Percentiles rank a stretch among this genome's conserved stretches.
phyloP scores from a whole-genome alignment of 2,113 vertebrate genomes.

The Apeltes quadracus region DNA sequence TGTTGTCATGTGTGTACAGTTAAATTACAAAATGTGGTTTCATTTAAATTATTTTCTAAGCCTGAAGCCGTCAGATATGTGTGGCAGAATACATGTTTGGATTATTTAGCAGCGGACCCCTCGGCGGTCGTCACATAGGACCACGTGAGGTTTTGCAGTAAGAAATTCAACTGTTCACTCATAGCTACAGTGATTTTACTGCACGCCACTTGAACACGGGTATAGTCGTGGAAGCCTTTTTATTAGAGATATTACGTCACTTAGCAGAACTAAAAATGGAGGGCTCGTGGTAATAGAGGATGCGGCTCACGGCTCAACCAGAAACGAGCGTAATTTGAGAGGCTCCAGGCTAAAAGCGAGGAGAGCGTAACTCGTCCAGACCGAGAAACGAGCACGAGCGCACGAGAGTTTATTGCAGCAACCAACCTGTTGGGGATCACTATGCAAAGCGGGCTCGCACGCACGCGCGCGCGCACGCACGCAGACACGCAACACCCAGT shows the following conservation, averaged over 20 bases:
- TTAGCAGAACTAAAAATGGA: conserved; percentile 38
- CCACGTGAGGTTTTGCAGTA: not conserved
- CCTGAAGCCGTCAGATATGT: fast-evolving
- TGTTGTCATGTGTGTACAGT: not conserved
- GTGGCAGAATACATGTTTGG: not conserved
- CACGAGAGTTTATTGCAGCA: conserved; percentile 20
- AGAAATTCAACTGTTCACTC: not conserved
- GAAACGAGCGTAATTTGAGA: conserved; percentile 56
- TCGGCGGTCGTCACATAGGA: not conserved
- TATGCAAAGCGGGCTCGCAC: not conserved
- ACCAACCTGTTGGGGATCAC: conserved; percentile 60
- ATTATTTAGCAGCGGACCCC: not conserved
- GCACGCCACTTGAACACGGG: conserved; percentile 13
- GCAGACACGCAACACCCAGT: not conserved
- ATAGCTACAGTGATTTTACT: not conserved
- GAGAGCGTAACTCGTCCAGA: conserved; percentile 44
- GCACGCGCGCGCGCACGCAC: not conserved
- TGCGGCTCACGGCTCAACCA: conserved; percentile 58
- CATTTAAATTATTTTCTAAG: not conserved
- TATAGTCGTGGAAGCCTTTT: conserved; percentile 38
- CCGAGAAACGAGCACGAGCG: conserved; percentile 29
- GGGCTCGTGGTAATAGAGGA: conserved; percentile 46
- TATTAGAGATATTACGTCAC: conserved; percentile 60
- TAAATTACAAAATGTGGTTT: not conserved
- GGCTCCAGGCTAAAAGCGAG: conserved; percentile 40